These are phyloP conservation scores for Diarsia mendica DNA, from an alignment of 2,888 invertebrate genomes.

Conservation along the genomic window DNA sequence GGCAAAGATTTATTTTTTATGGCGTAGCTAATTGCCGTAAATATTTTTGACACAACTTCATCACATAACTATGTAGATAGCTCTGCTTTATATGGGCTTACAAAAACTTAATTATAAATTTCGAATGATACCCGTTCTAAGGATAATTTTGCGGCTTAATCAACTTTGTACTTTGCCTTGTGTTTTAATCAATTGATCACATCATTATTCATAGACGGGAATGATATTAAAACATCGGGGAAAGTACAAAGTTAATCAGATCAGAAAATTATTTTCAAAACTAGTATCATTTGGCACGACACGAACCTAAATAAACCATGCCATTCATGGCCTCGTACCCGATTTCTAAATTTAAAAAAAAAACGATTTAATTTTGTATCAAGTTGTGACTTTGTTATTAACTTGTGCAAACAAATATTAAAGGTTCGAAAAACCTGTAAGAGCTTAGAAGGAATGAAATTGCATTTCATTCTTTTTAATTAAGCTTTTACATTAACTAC, in stretches of 20 bases:
- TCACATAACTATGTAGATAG: slow-evolving; percentile 17
- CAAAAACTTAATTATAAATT: slow-evolving; percentile 2
- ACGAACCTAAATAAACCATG: neutral
- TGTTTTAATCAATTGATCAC: slow-evolving; percentile 30
- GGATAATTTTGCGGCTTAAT: slow-evolving; percentile 1
- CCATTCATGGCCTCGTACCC: neutral
- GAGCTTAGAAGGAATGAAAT: neutral
- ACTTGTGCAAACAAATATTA: neutral
- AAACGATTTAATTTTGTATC: neutral
- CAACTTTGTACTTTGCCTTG: neutral
- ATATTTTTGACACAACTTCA: slow-evolving; percentile 17
- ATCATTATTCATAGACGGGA: neutral
- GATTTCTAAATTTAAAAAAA: neutral
- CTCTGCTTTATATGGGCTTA: slow-evolving; percentile 24
- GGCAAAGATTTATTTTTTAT: neutral
- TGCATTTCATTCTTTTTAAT: neutral
- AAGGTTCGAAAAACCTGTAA: no score
- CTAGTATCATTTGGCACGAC: neutral
- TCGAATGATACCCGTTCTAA: slow-evolving; percentile 1
- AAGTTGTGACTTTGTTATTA: no score
- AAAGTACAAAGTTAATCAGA: slow-evolving; percentile 4
- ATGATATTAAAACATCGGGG: slow-evolving; percentile 17
- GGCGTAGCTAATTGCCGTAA: neutral
- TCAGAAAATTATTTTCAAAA: slow-evolving; percentile 4
- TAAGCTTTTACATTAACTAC: neutral